A percentile compares a stretch with the other conserved stretches of the same genome.
phyloP scores from a whole-genome alignment of 1,140 invertebrate species.

The Venustaconcha ellipsiformis region DNA sequence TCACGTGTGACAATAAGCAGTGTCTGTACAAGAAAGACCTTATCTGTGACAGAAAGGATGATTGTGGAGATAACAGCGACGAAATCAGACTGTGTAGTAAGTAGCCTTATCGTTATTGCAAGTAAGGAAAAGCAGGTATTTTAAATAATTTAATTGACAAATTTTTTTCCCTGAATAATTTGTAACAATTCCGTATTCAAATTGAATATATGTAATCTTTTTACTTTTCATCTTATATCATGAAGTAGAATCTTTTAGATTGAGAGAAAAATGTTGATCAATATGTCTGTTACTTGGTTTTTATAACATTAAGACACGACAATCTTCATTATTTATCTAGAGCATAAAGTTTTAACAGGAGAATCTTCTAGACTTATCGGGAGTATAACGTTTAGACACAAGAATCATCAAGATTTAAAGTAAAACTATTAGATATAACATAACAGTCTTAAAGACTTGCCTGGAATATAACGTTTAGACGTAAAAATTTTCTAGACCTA shows the following conservation, averaged over 20 bases:
- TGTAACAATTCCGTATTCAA: too few relatives aligned
- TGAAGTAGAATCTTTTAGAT: not conserved
- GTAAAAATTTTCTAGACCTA: not conserved
- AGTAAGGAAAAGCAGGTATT: too few relatives aligned
- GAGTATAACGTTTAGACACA: too few relatives aligned
- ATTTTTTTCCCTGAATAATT: too few relatives aligned
- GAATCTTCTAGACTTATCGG: too few relatives aligned
- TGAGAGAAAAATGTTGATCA: not conserved
- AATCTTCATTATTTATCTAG: too few relatives aligned
- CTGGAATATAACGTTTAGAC: not conserved
- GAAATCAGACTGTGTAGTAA: conserved; percentile 51
- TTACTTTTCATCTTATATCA: not conserved
- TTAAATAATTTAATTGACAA: too few relatives aligned
- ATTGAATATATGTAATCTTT: too few relatives aligned
- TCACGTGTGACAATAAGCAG: conserved; percentile 49
- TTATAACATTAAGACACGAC: too few relatives aligned
- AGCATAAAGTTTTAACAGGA: too few relatives aligned
- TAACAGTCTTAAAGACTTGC: not conserved
- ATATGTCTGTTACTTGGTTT: not conserved
- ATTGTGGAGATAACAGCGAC: conserved; percentile 63
- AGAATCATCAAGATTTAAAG: too few relatives aligned
- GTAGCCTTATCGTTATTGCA: conserved; percentile 9
- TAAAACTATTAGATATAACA: too few relatives aligned
- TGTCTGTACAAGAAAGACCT: conserved; percentile 46
- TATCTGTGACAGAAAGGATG: conserved; percentile 52